These are phyloP conservation scores for Macroramphosus scolopax DNA, from an alignment of 2,797 vertebrate species.

Conservation along the genomic window DNA sequence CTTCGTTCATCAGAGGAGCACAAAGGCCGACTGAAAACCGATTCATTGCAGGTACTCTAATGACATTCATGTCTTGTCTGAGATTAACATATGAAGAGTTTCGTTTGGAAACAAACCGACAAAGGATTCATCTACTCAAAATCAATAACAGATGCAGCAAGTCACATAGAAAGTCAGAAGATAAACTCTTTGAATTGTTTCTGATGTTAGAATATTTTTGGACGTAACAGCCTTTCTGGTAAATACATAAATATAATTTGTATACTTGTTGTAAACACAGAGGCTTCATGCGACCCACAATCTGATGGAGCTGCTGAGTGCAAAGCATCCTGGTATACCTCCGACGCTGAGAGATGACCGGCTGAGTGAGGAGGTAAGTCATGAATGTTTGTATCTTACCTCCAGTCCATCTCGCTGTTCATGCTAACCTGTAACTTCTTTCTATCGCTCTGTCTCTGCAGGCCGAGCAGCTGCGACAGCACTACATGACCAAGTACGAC, in stretches of 20 bases:
- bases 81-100: constrained; percentile 24
- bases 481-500: constrained; percentile 98
- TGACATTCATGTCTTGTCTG: too few relatives aligned
- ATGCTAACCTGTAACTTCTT: too few relatives aligned
- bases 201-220: too few relatives aligned
- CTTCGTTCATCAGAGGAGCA: constrained; percentile 98
- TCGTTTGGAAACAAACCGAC: background rate
- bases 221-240: too few relatives aligned
- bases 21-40: constrained; percentile 94
- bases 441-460: constrained; percentile 40
- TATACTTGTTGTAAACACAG: constrained; percentile 64
- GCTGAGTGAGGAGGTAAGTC: constrained; percentile 89
- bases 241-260: background rate
- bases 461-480: constrained; percentile 92
- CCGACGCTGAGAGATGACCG: constrained; percentile 91
- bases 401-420: too few relatives aligned
- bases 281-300: constrained; percentile 99
- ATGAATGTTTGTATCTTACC: too few relatives aligned
- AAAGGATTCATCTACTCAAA: background rate
- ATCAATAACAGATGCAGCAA: background rate
- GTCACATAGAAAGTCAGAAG: background rate
- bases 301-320: constrained; percentile 88
- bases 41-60: constrained; percentile 91
- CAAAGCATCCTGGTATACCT: constrained; percentile 93
- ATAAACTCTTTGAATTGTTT: background rate